Conservation (phyloP, 2,797 vertebrate species). For the Acipenser transmontanus region DNA sequence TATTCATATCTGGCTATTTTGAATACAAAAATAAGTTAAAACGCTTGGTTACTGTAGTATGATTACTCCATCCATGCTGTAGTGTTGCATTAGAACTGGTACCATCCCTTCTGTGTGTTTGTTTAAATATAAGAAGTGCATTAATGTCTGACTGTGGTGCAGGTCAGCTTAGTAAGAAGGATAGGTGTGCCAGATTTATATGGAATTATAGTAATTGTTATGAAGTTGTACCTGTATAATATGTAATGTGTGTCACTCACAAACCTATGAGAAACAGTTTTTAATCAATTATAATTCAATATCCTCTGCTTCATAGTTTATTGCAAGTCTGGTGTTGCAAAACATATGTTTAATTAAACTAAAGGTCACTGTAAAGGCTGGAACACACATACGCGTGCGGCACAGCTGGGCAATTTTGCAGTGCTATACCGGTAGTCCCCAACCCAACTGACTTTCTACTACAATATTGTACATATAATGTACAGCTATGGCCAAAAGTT, state of each 20-base stretch:
- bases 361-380: background rate
- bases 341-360: constrained; percentile 4
- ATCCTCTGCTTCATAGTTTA: background rate
- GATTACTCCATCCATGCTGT: too few species aligned
- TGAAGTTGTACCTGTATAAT: background rate
- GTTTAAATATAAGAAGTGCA: too few species aligned
- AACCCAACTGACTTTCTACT: too few species aligned
- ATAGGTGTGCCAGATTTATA: background rate
- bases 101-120: too few species aligned
- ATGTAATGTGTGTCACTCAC: background rate
- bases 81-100: too few species aligned
- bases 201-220: background rate
- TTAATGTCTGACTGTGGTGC: background rate
- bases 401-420: too few species aligned
- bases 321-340: constrained; percentile 4
- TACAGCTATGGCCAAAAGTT: too few species aligned
- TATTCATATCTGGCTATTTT: constrained; percentile 1
- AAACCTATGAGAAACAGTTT: background rate
- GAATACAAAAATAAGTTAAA: too few species aligned
- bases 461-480: too few species aligned
- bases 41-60: background rate
- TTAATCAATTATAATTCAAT: constrained; percentile 5
- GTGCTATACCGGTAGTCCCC: too few species aligned
- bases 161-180: background rate
- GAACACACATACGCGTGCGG: too few species aligned